Base-by-base conservation (phyloP, 2,888 invertebrate genomes). In the Tiliacea citrago region DNA sequence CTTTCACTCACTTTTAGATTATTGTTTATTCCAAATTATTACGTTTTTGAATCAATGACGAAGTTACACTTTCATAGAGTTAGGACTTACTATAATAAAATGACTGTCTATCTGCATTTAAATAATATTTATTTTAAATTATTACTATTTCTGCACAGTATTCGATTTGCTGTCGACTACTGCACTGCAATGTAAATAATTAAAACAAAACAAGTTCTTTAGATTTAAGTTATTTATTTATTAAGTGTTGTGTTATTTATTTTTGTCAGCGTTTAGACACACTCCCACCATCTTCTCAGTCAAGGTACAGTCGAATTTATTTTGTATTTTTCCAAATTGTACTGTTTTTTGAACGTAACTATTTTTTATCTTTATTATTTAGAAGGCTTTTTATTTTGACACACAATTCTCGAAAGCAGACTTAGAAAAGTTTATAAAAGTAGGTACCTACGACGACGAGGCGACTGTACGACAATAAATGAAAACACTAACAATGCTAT, bases 241-340 rank as follows among this genome's bases (percentile, higher is more conserved):
- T 70, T 77, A 92, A 91, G 90, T 84, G 74, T 82, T 84, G 39
- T 85, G 73, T 79, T 85, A 86, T 85, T 86, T 90, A 89, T 89
- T 90, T 83, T 84, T 89, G 86, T 88, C 86, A 86, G 89, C 92
- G 92, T 94, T 93, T 92, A 93, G 88, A 89, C 84, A 89, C 85
- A 92, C 92, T 93, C 94, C 94, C 94, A 94, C 94, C 94, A 94
- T 90, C 88, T 86, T 86, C 39, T 55, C 73, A 72, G 66, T 83
- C 82, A 82, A 68, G 62, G 55, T 71, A 68, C 74, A 73, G 29
- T 51, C 66, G 60, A 80, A 73, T 74, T 72, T 57, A 75, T 72
- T 55, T 70, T 70, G 3, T 39, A n/a, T 51, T 24, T 75, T 70
- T 58, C 53, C 6, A 74, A 66, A 67, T 66, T 67, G 8, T 39